Evolutionary conservation across 1,140 invertebrate species (phyloP).

Genomic region (Bombus huntii): DNA sequence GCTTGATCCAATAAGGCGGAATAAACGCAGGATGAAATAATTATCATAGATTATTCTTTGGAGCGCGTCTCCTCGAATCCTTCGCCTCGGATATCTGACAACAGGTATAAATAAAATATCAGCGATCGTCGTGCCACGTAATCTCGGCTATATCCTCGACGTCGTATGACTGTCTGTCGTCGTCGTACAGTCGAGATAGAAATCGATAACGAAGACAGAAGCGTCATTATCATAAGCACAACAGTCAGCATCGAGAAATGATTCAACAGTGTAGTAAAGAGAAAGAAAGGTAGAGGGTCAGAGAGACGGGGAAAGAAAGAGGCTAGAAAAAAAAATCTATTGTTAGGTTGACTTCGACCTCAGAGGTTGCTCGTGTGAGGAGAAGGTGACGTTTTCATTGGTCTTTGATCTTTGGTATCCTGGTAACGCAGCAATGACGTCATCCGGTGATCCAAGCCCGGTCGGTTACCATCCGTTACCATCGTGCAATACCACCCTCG

Average conservation of each 20-base stretch:
- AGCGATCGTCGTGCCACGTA: slow-evolving; percentile 2
- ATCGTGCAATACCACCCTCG: slow-evolving; percentile 61
- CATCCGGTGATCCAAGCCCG: slow-evolving; percentile 63
- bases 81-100: neutral
- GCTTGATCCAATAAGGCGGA: neutral
- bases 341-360: slow-evolving; percentile 27
- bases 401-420: slow-evolving; percentile 61
- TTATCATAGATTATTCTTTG: slow-evolving; percentile 29
- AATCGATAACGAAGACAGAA: slow-evolving; percentile 21
- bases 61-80: neutral
- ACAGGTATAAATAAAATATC: slow-evolving; percentile 49
- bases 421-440: slow-evolving; percentile 66
- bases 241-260: neutral
- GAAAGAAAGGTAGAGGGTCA: neutral
- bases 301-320: neutral
- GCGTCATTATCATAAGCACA: slow-evolving; percentile 30
- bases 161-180: neutral
- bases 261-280: too few species aligned
- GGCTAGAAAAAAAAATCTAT: neutral
- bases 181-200: slow-evolving; percentile 5
- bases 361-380: neutral
- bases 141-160: slow-evolving; percentile 19
- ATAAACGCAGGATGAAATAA: slow-evolving; percentile 13
- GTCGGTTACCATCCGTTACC: slow-evolving; percentile 61
- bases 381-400: slow-evolving; percentile 53